phyloP scores from a whole-genome alignment of 2,888 invertebrate genomes.

The Pachliopta kotzebuea region DNA sequence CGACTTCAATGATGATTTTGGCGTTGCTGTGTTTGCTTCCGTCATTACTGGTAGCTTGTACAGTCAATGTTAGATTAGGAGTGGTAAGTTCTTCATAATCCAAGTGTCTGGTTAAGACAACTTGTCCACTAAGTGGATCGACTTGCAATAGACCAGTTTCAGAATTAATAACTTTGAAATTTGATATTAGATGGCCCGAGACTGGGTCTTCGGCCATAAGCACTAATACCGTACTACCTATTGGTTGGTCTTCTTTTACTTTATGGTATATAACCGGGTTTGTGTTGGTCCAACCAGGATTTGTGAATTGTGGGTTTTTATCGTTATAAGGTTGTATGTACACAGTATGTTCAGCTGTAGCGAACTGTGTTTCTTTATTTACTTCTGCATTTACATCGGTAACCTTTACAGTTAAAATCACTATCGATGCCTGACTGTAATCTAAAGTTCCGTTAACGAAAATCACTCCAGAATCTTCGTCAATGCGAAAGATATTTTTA shows the following conservation, averaged over 20 bases:
- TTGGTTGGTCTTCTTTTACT: slow-evolving; percentile 88
- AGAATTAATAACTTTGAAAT: slow-evolving; percentile 79
- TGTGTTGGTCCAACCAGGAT: slow-evolving; percentile 86
- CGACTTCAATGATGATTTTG: slow-evolving; percentile 84
- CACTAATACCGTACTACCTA: slow-evolving; percentile 85
- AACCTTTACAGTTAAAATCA: slow-evolving; percentile 86
- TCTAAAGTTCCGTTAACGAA: slow-evolving; percentile 84
- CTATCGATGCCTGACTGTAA: slow-evolving; percentile 87
- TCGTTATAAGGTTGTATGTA: slow-evolving; percentile 89
- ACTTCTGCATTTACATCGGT: slow-evolving; percentile 85
- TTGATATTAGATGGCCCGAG: slow-evolving; percentile 81
- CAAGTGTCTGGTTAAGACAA: slow-evolving; percentile 85
- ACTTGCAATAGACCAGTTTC: slow-evolving; percentile 79
- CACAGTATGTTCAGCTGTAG: slow-evolving; percentile 85
- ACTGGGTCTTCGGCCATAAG: slow-evolving; percentile 86
- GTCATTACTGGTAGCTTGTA: slow-evolving; percentile 77
- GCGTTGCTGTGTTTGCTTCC: slow-evolving; percentile 82
- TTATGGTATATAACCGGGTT: slow-evolving; percentile 84
- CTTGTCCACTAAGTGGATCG: slow-evolving; percentile 85
- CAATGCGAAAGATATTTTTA: slow-evolving; percentile 85
- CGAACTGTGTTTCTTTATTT: slow-evolving; percentile 82
- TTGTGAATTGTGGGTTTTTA: slow-evolving; percentile 87
- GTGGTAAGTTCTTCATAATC: slow-evolving; percentile 88
- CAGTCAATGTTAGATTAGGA: slow-evolving; percentile 79
- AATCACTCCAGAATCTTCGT: slow-evolving; percentile 85